phyloP scores from a whole-genome alignment of 2,888 invertebrate species.

The Drosophila peninsularis region DNA sequence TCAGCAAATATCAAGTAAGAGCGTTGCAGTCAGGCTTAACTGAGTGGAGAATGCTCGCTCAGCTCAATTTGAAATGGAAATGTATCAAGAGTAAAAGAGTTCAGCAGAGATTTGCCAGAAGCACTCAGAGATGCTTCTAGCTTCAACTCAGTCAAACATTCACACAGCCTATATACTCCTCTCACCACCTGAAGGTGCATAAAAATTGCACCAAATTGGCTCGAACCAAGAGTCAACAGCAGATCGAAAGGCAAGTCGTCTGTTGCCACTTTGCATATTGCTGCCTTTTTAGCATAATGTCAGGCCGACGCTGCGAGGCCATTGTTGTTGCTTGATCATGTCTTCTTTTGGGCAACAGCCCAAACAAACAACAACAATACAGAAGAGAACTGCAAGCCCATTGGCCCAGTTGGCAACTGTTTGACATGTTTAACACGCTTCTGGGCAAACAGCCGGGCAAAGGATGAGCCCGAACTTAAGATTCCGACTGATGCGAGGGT shows the following conservation, averaged over 20 bases:
- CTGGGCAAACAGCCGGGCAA: constrained; percentile 29
- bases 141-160: neutral
- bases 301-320: constrained; percentile 71
- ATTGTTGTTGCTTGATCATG: constrained; percentile 49
- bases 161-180: neutral
- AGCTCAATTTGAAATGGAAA: neutral
- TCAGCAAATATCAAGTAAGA: constrained; percentile 20
- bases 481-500: neutral
- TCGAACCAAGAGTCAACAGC: constrained; percentile 26
- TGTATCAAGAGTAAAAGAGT: neutral
- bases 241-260: constrained; percentile 30
- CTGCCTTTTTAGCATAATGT: constrained; percentile 61
- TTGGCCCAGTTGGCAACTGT: constrained; percentile 68
- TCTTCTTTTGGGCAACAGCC: constrained; percentile 60
- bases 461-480: constrained; percentile 30
- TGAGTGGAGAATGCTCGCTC: neutral
- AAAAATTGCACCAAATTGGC: constrained; percentile 63
- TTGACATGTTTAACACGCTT: constrained; percentile 58
- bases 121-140: no score
- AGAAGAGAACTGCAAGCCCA: constrained; percentile 34
- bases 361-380: constrained; percentile 10
- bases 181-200: neutral
- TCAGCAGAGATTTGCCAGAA: neutral
- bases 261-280: constrained; percentile 68
- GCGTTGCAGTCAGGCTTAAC: neutral